Conservation (phyloP, 2,797 vertebrate genomes). For the Crocodylus rhombifer region DNA sequence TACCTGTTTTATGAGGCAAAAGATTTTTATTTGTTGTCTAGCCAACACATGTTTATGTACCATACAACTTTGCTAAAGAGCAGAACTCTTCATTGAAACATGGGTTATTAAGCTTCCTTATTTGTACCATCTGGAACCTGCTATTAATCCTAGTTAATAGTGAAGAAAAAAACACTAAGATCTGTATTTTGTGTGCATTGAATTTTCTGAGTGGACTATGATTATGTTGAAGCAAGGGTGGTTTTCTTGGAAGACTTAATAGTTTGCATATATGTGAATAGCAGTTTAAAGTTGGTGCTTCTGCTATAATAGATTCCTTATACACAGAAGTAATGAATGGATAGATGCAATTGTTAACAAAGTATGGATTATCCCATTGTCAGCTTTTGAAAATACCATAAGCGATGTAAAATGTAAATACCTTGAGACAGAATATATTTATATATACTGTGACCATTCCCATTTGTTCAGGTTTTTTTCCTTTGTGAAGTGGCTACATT, state of each 20-base stretch:
- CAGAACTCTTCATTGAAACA: not conserved
- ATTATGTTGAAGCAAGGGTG: not conserved
- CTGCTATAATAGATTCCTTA: not conserved
- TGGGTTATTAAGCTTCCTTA: constrained; percentile 1
- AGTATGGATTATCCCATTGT: not conserved
- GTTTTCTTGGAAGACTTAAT: constrained; percentile 1
- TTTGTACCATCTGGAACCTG: not conserved
- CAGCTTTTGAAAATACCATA: not conserved
- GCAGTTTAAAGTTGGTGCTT: not conserved
- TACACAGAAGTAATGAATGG: not conserved
- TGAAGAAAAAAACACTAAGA: not conserved
- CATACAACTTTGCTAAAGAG: not conserved
- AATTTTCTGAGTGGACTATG: not conserved
- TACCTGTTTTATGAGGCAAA: not conserved
- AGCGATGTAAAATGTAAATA: not conserved
- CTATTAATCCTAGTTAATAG: not conserved
- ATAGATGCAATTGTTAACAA: not conserved
- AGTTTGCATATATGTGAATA: not conserved
- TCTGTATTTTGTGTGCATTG: not conserved
- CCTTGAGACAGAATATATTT: not conserved
- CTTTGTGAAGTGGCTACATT: not conserved
- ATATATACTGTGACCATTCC: not conserved
- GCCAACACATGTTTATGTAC: not conserved
- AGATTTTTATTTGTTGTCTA: not conserved
- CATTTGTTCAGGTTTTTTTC: not conserved